These are phyloP conservation scores for Unio delphinus DNA, from an alignment of 2,888 invertebrate species.

Conservation along the genomic window DNA sequence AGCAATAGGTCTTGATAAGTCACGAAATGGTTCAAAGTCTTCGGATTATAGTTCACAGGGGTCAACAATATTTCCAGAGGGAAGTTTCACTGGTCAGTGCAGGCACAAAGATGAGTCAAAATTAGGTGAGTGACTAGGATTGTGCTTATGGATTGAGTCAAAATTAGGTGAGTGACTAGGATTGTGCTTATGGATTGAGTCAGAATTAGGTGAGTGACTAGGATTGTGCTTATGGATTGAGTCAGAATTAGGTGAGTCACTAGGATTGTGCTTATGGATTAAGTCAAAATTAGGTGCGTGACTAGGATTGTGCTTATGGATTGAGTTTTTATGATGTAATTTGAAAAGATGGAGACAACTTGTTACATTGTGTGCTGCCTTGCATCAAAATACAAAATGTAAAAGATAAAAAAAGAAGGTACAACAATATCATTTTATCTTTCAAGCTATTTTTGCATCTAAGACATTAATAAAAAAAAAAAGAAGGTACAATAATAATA, in stretches of 20 bases:
- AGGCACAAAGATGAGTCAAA: constrained; percentile 68
- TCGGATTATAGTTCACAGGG: constrained; percentile 36
- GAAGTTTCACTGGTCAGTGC: constrained; percentile 68
- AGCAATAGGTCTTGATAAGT: constrained; percentile 23
- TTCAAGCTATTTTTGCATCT: no score
- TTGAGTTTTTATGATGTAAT: no score
- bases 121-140: constrained; percentile 43
- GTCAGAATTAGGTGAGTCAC: no score
- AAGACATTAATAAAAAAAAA: no score
- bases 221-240: not conserved
- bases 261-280: not conserved
- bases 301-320: not conserved
- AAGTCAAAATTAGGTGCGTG: constrained; percentile 59
- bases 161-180: no score
- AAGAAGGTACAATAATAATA: no score
- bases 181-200: constrained; percentile 34
- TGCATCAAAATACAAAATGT: no score
- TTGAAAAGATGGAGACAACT: no score
- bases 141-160: no score
- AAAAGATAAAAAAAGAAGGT: no score
- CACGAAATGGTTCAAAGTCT: constrained; percentile 27
- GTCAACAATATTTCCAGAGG: constrained; percentile 59
- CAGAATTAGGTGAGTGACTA: constrained; percentile 49
- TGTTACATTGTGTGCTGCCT: no score
- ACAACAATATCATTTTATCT: no score